phyloP scores from a whole-genome alignment of 2,888 invertebrate genomes.

The Agriopis marginaria region DNA sequence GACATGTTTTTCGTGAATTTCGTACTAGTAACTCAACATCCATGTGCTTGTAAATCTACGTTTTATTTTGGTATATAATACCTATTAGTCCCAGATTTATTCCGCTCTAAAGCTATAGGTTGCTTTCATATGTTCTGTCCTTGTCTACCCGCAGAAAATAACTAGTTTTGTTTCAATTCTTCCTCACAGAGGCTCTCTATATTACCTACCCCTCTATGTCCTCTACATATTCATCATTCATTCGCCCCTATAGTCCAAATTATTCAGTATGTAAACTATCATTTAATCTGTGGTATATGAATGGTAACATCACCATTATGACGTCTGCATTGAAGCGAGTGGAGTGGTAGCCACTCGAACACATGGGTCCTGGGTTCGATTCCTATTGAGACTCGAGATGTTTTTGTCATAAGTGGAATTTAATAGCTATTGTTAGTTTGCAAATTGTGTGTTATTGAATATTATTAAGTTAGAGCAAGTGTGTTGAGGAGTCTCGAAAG shows the following conservation, averaged over 20 bases:
- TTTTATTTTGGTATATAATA: no score
- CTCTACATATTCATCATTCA: constrained; percentile 31
- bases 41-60: no score
- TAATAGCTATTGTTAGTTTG: constrained; percentile 50
- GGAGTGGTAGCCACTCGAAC: constrained; percentile 72
- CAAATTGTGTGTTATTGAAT: constrained; percentile 47
- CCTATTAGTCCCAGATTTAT: no score
- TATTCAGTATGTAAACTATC: constrained; percentile 63
- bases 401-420: constrained; percentile 63
- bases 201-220: constrained; percentile 2
- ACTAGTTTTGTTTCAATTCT: not conserved
- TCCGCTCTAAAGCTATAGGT: no score
- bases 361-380: constrained; percentile 77
- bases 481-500: constrained; percentile 36
- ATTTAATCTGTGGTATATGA: constrained; percentile 33
- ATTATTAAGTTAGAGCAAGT: constrained; percentile 44
- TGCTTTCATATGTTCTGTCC: no score
- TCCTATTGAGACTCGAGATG: constrained; percentile 78
- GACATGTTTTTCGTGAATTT: no score
- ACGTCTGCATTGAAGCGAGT: constrained; percentile 68
- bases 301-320: constrained; percentile 68
- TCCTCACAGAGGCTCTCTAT: constrained; percentile 20
- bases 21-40: no score
- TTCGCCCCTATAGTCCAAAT: constrained; percentile 74
- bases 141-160: no score